Base-by-base conservation (phyloP, 2,888 invertebrate genomes). In the Scaptomyza caliginosa region DNA sequence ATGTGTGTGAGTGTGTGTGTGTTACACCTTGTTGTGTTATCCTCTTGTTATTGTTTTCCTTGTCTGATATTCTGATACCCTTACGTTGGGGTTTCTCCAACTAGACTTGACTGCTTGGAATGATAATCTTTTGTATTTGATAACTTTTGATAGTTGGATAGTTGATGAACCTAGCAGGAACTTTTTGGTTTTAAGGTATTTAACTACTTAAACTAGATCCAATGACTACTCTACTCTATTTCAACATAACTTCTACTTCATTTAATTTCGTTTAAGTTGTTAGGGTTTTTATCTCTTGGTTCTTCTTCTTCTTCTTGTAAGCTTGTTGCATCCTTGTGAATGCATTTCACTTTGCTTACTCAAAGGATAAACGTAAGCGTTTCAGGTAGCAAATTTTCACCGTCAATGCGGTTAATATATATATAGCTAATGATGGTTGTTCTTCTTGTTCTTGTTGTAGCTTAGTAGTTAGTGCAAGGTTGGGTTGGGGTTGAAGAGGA, bases 321-420 rank as follows among this genome's bases (percentile, higher is more conserved):
- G 30, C 46, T 32, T 28, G 55, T 56, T 28, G 55, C 52, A 54
- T 70, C 30, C 48, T 34, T 55, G 28, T 42, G 55, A 52, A 45
- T 58, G 48, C 71, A 66, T 58, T 58, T 55, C 39, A 24, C 51
- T 65, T 63, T 74, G 70, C 51, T 74, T 74, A 54, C 78, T 57
- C 66, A 77, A 67, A 77, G 75, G 70, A 69, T 66, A 73, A 63
- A 23, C 52, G 77, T 65, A 70, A 74, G 66, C 69, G 69, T 77
- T 70, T 62, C 73, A 48, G 57, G 65, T 63, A 50, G 66, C 70
- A 80, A 62, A 66, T 83, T 76, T 63, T 40, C 57, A 72, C 67
- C 80, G 66, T 62, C 81, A 72, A 72, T 62, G 75, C 66, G 77
- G 74, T 67, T 80, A 86, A 86, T 86, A 74, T 68, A 51, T 52